phyloP scores from a whole-genome alignment of 2,113 vertebrate genomes.

The Aleadryas rufinucha region DNA sequence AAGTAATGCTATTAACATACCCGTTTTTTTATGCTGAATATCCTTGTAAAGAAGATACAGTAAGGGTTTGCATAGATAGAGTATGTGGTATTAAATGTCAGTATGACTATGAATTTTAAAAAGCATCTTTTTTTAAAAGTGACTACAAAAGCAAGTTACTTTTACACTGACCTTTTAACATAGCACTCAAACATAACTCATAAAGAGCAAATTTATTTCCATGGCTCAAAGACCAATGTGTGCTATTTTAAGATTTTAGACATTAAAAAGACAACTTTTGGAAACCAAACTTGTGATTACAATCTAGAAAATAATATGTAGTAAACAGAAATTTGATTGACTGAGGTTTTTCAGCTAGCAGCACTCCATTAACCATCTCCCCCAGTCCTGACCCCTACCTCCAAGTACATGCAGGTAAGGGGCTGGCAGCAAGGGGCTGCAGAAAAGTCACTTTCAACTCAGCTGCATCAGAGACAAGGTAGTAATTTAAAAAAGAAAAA shows the following conservation, averaged over 20 bases:
- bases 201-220: conserved; percentile 3
- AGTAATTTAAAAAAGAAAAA: neutral
- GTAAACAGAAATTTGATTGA: neutral
- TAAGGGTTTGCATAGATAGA: conserved; percentile 67
- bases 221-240: neutral
- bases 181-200: conserved; percentile 30
- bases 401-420: neutral
- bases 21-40: conserved; percentile 12
- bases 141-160: conserved; percentile 38
- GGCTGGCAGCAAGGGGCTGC: neutral
- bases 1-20: conserved; percentile 13
- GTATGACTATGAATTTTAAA: conserved; percentile 28
- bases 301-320: neutral
- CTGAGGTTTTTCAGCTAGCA: neutral
- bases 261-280: neutral
- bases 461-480: neutral
- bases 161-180: conserved; percentile 18
- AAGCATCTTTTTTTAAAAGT: conserved; percentile 39
- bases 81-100: conserved; percentile 10
- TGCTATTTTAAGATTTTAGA: neutral
- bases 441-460: neutral
- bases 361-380: neutral
- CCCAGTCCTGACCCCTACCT: neutral
- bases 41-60: neutral
- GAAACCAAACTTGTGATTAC: neutral